Evolutionary conservation across 2,888 invertebrate genomes (phyloP).

Genomic region (Nomada goodeniana): DNA sequence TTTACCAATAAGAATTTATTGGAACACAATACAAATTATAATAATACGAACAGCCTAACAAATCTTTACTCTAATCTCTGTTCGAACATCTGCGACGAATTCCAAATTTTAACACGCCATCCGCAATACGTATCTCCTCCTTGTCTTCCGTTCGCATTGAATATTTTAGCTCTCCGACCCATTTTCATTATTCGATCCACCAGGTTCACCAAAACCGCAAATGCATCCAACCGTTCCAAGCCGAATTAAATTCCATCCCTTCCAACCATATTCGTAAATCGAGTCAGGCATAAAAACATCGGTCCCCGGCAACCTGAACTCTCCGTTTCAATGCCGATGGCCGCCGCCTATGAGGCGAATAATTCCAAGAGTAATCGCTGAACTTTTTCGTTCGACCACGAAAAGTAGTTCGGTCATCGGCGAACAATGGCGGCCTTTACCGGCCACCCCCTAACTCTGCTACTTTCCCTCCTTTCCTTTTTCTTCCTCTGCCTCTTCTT

Average conservation of each 20-base stretch:
- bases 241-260: constrained; percentile 26
- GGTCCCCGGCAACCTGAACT: not conserved
- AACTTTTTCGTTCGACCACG: constrained; percentile 34
- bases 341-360: constrained; percentile 6
- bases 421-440: constrained; percentile 63
- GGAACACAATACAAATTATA: too few species aligned
- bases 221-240: not conserved
- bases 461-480: constrained; percentile 24
- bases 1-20: too few species aligned
- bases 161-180: constrained; percentile 2
- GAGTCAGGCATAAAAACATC: constrained; percentile 27
- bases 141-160: not conserved
- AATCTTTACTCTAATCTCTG: too few species aligned
- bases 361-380: constrained; percentile 36
- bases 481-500: constrained; percentile 1
- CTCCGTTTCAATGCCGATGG: constrained; percentile 6
- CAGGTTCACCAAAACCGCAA: not conserved
- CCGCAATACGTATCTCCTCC: not conserved
- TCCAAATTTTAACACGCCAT: too few species aligned
- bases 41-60: too few species aligned
- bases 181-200: not conserved
- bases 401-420: constrained; percentile 51
- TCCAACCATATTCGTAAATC: constrained; percentile 34
- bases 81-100: too few species aligned
- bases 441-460: constrained; percentile 27